Base-by-base conservation (phyloP, 2,797 vertebrate genomes). In the Cynodonichthys magdalenae region DNA sequence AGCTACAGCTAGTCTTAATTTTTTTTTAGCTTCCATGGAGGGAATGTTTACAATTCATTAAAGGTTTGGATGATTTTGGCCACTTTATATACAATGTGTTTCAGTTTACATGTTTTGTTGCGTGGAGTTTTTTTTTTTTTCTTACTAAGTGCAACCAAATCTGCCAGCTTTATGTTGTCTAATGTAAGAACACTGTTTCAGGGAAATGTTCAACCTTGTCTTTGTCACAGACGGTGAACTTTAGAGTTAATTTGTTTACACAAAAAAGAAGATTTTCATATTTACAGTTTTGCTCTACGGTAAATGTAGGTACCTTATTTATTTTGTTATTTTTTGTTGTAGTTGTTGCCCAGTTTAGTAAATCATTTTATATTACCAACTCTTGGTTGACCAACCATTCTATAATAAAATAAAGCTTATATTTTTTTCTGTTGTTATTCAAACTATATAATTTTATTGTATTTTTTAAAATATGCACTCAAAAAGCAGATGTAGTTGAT, bases 21-120 rank as follows among this genome's bases (percentile, higher is more conserved):
- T 4, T n/a, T n/a, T 31, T 46, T 53, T 53, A n/a, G n/a, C 44
- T 70, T 60, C 19, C 46, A 62, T 59, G 47, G 45, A 39, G 24
- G 60, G 34, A 48, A 63, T 66, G 46, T 77, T 80, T 69, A 76
- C 34, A 15, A 15, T 53, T 74, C 28, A 56, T n/a, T 34, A 2
- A 15, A 44, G 15, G 52, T 63, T 77, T 80, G 27, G 15, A 18
- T 69, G 57, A 15, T 65, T 36, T 1, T 39, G 50, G 15, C 41
- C 17, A 36, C 45, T 59, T 28, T 17, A 29, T 34, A 3, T 19
- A 31, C 12, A 58, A 20, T 12, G 24, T 18, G 29, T 19, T 31
- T 14, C 18, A n/a, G 51, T 45, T 54, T 47, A 46, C 42, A 18
- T 54, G 18, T 18, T 48, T 63, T 47, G 6, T 11, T 47, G 29